A percentile compares a stretch with the other conserved stretches of the same genome.
Conservation (phyloP, 2,888 invertebrate genomes). For the Mesodorylaimus sp. region DNA sequence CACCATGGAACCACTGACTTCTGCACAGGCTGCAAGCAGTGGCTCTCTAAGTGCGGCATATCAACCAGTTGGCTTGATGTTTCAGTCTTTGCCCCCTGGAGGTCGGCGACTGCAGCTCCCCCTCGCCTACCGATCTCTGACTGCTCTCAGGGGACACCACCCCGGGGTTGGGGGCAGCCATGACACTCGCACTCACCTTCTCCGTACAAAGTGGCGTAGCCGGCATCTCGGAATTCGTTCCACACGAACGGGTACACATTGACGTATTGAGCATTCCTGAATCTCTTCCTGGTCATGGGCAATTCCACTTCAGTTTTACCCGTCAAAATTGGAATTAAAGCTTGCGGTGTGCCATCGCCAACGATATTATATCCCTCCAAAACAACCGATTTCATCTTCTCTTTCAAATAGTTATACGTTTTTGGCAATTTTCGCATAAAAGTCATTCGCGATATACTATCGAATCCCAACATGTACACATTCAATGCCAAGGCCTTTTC, state of each 20-base stretch:
- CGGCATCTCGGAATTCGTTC: constrained; percentile 38
- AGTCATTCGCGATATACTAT: constrained; percentile 64
- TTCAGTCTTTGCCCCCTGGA: too few relatives aligned
- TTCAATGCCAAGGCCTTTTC: neutral
- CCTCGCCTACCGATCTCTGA: too few relatives aligned
- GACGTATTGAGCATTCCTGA: constrained; percentile 44
- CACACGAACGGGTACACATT: constrained; percentile 69
- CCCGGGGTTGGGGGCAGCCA: too few relatives aligned
- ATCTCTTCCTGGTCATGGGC: constrained; percentile 58
- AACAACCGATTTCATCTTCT: constrained; percentile 44
- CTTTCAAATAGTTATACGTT: constrained; percentile 48
- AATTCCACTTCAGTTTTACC: constrained; percentile 60
- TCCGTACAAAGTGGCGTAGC: constrained; percentile 46
- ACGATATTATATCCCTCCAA: constrained; percentile 42
- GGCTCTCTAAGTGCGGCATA: too few relatives aligned
- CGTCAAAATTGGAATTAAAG: constrained; percentile 65
- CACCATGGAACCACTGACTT: too few relatives aligned
- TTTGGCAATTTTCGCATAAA: constrained; percentile 59
- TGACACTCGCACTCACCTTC: too few relatives aligned
- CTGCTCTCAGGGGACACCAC: too few relatives aligned
- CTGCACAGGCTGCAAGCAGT: too few relatives aligned
- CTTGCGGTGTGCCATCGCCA: too few relatives aligned
- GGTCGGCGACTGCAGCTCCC: too few relatives aligned
- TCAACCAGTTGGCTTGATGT: too few relatives aligned
- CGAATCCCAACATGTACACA: constrained; percentile 54